Conservation (phyloP, 1,140 invertebrate genomes). For the Drosophila melanica region DNA sequence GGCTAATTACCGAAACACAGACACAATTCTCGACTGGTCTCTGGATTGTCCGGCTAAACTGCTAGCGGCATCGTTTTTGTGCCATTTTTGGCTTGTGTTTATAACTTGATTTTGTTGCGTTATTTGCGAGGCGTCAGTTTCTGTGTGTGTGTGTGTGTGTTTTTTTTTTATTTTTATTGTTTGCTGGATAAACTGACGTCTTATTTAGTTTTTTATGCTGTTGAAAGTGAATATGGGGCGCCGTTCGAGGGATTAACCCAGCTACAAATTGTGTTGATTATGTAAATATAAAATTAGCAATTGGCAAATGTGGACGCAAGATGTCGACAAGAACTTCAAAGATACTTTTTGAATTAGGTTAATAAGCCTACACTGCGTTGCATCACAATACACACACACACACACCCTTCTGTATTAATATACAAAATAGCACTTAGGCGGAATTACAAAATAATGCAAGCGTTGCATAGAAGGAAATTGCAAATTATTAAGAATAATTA, state of each 20-base stretch:
- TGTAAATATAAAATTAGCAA: not conserved
- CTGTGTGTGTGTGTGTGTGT: constrained; percentile 2
- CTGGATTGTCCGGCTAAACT: not conserved
- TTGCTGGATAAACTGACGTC: constrained; percentile 33
- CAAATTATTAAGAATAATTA: no score
- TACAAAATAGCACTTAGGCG: not conserved
- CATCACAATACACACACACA: not conserved
- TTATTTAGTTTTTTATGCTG: constrained; percentile 39
- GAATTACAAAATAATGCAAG: not conserved
- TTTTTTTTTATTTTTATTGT: constrained; percentile 12
- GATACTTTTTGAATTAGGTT: not conserved
- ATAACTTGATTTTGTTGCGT: constrained; percentile 40
- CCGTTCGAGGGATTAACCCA: constrained; percentile 36
- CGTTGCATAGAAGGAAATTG: no score
- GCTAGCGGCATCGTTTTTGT: constrained; percentile 17
- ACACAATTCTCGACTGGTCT: constrained; percentile 12
- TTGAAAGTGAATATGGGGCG: constrained; percentile 16
- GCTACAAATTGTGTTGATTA: not conserved
- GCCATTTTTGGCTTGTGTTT: constrained; percentile 47
- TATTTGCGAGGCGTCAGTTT: constrained; percentile 4
- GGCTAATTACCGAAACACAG: constrained; percentile 38
- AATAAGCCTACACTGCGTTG: not conserved
- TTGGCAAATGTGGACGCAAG: not conserved
- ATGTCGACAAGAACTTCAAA: constrained; percentile 1
- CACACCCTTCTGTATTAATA: not conserved